Evolutionary conservation across 2,888 invertebrate species (phyloP), one percentile per base, ranked within the genome.

Genomic region (Metellina segmentata): DNA sequence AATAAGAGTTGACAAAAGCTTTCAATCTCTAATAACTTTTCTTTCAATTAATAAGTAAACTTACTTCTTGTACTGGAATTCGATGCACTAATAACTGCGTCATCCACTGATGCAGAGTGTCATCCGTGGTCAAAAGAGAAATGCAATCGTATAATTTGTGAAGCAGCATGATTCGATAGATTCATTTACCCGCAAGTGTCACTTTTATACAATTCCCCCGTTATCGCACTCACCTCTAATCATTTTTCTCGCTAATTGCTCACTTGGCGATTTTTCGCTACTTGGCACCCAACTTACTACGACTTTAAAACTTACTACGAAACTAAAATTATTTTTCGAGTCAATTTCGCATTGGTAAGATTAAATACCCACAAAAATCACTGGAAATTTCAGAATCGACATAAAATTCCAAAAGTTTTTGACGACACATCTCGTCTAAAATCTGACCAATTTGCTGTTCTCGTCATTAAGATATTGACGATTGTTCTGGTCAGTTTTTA

Each of bases 101-200:
- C 69, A 86, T 75, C 86, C 85, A 81, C n/a, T 81, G 90, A 86
- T 90, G 90, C 49, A 86, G 81, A 51, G 85, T 70, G 75, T 86
- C 85, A 52, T 90, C 85, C 52, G 70, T 74, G 6, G 77, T 81
- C 52, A 90, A 75, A 13, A 83, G 7, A 69, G 90, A 90, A 34
- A 85, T 16, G 69, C 85, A 86, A 86, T 90, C 90, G 81, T 74
- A 86, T 75, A 90, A 51, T 75, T 70, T 90, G 19, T 79, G 81
- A 34, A 90, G 85, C 19, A 90, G 20, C 90, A 90, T 90, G 82
- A 51, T 83, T 81, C 20, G 1, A 51, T 13, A 48, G 16, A 11
- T 75, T 34, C 11, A 34, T 75, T 20, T 19, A 13, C 52, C 61
- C 61, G 6, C 8, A 19, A 13, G 34, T 11, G 19, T 82, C 71